Conservation (phyloP, 2,888 invertebrate species). For the Neocrepidodera transversa region DNA sequence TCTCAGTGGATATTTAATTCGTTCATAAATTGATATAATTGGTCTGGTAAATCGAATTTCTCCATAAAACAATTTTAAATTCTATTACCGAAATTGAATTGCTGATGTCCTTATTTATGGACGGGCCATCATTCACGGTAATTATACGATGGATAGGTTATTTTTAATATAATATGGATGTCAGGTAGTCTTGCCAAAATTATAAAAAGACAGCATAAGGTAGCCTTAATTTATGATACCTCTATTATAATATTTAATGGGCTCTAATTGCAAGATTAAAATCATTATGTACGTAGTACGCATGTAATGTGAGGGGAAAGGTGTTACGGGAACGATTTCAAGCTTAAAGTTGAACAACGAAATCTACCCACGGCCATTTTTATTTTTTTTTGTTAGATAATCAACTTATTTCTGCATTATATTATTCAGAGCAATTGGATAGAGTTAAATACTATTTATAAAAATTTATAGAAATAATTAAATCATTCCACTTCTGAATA, state of each 20-base stretch:
- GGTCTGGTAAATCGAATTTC: conserved; percentile 7
- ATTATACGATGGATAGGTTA: conserved; percentile 7
- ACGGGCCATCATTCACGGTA: conserved; percentile 6
- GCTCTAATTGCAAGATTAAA: conserved; percentile 8
- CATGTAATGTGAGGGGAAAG: neutral
- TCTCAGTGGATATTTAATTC: conserved; percentile 3
- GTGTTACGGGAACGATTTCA: too few species aligned
- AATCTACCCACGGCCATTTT: too few species aligned
- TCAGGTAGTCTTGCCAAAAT: conserved; percentile 12
- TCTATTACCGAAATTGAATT: conserved; percentile 13
- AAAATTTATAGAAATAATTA: too few species aligned
- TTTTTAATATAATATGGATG: conserved; percentile 13
- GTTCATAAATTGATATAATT: conserved; percentile 12
- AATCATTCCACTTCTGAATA: too few species aligned
- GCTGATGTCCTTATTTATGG: conserved; percentile 17
- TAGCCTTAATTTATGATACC: conserved; percentile 8
- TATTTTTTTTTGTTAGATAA: too few species aligned
- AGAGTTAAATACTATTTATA: too few species aligned
- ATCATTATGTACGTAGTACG: conserved; percentile 3
- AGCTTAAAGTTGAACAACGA: too few species aligned
- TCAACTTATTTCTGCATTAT: too few species aligned
- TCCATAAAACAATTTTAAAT: conserved; percentile 18
- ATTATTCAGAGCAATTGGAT: too few species aligned
- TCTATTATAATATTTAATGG: conserved; percentile 4
- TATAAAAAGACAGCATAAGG: conserved; percentile 13